Conservation (phyloP, 2,888 invertebrate species). For the Merodon equestris region DNA sequence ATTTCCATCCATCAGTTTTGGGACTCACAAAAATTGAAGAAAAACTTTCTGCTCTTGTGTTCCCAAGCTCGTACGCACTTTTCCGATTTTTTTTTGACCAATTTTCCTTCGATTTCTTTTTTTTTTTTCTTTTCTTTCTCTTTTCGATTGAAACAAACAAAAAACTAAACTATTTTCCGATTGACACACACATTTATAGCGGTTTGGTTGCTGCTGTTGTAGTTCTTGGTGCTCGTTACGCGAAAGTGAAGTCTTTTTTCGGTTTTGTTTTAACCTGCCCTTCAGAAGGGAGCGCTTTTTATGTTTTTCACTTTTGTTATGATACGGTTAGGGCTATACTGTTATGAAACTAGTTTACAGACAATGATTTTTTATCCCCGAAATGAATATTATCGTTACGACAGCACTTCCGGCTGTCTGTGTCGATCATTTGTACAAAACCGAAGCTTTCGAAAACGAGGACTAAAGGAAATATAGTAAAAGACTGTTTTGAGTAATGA, state of each 20-base stretch:
- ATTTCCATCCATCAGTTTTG: constrained; percentile 80
- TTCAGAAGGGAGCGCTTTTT: background rate
- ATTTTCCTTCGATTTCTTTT: no score
- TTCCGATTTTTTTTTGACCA: constrained; percentile 13
- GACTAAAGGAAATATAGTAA: constrained; percentile 34
- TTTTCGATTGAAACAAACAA: constrained; percentile 29
- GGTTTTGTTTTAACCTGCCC: background rate
- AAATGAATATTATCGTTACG: constrained; percentile 3
- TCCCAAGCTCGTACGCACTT: constrained; percentile 6
- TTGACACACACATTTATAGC: constrained; percentile 59
- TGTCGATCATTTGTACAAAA: constrained; percentile 30
- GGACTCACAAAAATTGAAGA: constrained; percentile 74
- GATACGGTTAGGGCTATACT: constrained; percentile 25
- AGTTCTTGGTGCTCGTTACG: background rate
- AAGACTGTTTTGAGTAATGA: background rate
- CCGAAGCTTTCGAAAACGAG: constrained; percentile 24
- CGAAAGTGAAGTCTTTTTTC: constrained; percentile 42
- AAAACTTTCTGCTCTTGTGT: constrained; percentile 63
- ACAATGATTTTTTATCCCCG: constrained; percentile 39
- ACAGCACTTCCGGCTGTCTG: no score
- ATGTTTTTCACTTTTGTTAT: constrained; percentile 12
- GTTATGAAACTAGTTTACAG: constrained; percentile 38
- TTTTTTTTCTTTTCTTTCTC: constrained; percentile 9
- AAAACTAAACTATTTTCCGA: constrained; percentile 46
- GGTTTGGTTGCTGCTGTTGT: constrained; percentile 33